Evolutionary conservation across 2,113 vertebrate genomes (phyloP).

Genomic region (Anoplopoma fimbria): DNA sequence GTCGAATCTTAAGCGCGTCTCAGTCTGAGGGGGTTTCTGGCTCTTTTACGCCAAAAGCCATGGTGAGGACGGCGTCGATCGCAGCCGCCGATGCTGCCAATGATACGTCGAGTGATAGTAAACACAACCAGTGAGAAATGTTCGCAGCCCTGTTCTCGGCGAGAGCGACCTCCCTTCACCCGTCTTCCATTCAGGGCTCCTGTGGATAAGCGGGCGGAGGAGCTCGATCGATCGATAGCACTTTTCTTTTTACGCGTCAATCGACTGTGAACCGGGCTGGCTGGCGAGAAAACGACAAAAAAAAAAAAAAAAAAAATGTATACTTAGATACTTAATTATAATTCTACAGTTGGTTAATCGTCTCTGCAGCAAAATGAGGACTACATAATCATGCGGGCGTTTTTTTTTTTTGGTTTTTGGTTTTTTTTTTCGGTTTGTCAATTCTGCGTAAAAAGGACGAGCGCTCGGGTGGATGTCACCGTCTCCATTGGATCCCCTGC

Average conservation of each 20-base stretch:
- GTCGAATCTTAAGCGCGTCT: constrained; percentile 67
- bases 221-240: constrained; percentile 66
- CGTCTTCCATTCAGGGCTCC: constrained; percentile 77
- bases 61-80: constrained; percentile 61
- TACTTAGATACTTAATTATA: too few relatives aligned
- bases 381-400: constrained; percentile 53
- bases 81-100: constrained; percentile 65
- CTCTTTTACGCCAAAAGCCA: constrained; percentile 66
- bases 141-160: constrained; percentile 51
- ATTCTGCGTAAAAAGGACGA: constrained; percentile 59
- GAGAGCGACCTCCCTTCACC: constrained; percentile 61
- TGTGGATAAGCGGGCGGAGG: constrained; percentile 43
- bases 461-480: constrained; percentile 61
- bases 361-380: constrained; percentile 13
- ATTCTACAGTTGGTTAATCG: constrained; percentile 3
- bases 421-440: constrained; percentile 27
- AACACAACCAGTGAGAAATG: constrained; percentile 38
- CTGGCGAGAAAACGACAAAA: constrained; percentile 20
- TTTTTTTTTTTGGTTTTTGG: background rate
- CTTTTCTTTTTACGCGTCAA: constrained; percentile 58
- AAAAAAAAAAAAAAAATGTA: background rate
- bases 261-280: constrained; percentile 42
- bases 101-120: constrained; percentile 27
- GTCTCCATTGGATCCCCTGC: constrained; percentile 76
- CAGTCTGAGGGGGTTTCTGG: constrained; percentile 59